A percentile compares a stretch with the other conserved stretches of the same genome.
phyloP scores from a whole-genome alignment of 2,797 vertebrate genomes.

The Chiroxiphia lanceolata region DNA sequence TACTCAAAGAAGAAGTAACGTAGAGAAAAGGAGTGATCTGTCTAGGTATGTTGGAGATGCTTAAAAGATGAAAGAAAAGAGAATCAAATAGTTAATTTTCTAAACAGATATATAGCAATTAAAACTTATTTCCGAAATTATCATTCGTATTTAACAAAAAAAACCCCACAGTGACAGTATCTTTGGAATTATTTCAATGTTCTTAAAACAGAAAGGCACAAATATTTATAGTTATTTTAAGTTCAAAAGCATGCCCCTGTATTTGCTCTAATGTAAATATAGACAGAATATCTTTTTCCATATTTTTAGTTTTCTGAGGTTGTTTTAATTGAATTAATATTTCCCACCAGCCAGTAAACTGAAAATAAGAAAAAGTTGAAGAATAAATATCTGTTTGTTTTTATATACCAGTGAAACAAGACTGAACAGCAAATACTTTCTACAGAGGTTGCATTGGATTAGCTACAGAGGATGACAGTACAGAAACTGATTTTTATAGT shows the following conservation, averaged over 20 bases:
- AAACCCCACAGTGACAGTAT: accelerated
- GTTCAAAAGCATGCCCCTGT: neutral
- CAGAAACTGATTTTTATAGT: neutral
- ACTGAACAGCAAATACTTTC: neutral
- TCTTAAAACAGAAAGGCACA: neutral
- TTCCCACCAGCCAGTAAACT: neutral
- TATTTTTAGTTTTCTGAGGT: neutral
- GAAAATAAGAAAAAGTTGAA: neutral
- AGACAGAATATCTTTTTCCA: neutral
- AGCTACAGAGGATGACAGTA: neutral
- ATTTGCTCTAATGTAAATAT: neutral
- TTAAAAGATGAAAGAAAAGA: neutral
- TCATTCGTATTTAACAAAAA: neutral
- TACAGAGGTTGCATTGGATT: neutral
- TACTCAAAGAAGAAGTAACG: neutral
- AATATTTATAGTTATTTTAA: neutral
- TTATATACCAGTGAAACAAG: neutral
- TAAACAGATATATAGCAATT: neutral
- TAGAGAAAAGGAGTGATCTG: neutral
- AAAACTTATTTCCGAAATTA: neutral
- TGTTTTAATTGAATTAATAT: neutral
- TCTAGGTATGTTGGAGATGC: neutral
- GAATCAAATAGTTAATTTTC: neutral
- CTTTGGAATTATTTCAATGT: neutral
- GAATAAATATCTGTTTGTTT: neutral